Base-by-base conservation (phyloP, 2,797 vertebrate genomes). In the Sebastes matsubarae region DNA sequence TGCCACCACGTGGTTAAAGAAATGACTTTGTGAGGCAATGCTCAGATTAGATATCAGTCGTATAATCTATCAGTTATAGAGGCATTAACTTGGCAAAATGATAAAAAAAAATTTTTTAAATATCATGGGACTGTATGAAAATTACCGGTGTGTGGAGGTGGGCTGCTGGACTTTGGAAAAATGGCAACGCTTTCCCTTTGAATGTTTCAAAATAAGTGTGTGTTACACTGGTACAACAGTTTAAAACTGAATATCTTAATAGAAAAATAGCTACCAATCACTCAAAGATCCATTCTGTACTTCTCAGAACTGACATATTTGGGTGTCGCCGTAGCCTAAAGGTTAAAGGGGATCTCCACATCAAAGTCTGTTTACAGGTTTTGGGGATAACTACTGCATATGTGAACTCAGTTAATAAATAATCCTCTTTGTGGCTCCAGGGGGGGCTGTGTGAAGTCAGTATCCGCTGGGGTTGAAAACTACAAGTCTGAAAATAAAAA, bases 1-100 rank as follows among this genome's bases (percentile, higher is more conserved):
- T 82, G 84, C 91, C 89, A 88, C 84, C 86, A 52, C 88, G 78
- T 92, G 91, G 86, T 86, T 30, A 29, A 77, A 77, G 4, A 74
- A 46, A 32, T 18, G 0, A 63, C 9, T 46, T 18, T 64, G 61
- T 69, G 58, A 65, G 54, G 27, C 30, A 12, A 61, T 14, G 27
- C n/a, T 73, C n/a, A 64, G 42, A 73, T 30, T 34, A 66, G n/a
- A 55, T 29, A 22, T 5, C 25, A 67, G 11, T 25, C 6, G 0
- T 14, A 6, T 29, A 22, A 27, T 63, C 2, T 14, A 8, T 64
- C 36, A 58, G 3, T 30, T 16, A 14, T 34, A 30, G 27, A 75
- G n/a, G 20, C 22, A 27, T 25, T 13, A 27, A 60, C 1, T 18
- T 52, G 6, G 6, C n/a, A 68, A 69, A 70, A 32, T 59, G 2